Conservation (phyloP, 2,113 vertebrate genomes). For the Mesoclemmys tuberculata region DNA sequence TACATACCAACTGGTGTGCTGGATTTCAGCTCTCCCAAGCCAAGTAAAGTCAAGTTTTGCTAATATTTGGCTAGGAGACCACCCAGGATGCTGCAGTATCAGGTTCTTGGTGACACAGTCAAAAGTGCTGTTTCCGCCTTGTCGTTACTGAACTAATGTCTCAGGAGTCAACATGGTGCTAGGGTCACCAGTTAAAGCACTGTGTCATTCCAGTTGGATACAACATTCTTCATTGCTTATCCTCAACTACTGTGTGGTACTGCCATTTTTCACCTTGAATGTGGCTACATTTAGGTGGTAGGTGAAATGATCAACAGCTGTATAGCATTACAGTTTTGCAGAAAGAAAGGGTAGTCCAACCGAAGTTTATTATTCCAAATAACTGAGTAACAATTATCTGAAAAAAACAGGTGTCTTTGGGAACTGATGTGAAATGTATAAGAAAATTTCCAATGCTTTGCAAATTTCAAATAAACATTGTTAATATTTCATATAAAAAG, state of each 20-base stretch:
- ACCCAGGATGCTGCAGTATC: neutral
- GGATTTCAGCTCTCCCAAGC: neutral
- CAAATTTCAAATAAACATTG: neutral
- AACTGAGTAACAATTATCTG: neutral
- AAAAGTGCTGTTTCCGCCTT: constrained; percentile 30
- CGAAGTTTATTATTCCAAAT: neutral
- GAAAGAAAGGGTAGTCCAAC: neutral
- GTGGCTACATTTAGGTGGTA: neutral
- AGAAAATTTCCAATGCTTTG: constrained; percentile 1
- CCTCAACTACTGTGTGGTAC: neutral
- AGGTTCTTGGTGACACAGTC: neutral
- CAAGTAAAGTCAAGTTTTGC: neutral
- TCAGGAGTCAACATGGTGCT: neutral
- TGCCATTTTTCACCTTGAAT: constrained; percentile 1
- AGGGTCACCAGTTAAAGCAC: neutral
- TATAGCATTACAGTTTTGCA: neutral
- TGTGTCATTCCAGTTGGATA: constrained; percentile 12
- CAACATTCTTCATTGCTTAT: constrained; percentile 10
- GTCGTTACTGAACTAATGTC: neutral
- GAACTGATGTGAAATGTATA: neutral
- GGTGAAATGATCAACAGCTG: neutral
- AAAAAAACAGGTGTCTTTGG: neutral
- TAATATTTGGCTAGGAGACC: neutral
- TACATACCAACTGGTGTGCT: neutral
- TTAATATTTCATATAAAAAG: neutral